phyloP scores from a whole-genome alignment of 2,888 invertebrate genomes.

The Melanotus villosus region DNA sequence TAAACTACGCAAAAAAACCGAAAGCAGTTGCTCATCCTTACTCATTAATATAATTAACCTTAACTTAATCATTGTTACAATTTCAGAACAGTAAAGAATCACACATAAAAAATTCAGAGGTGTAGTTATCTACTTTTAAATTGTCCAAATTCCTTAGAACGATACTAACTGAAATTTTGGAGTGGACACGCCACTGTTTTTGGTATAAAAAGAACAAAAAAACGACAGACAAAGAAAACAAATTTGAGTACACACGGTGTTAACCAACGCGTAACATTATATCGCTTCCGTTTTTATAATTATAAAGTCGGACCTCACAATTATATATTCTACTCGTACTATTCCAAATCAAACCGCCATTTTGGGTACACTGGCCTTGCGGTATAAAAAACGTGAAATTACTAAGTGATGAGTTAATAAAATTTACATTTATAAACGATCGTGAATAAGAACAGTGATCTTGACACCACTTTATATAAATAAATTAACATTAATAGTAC shows the following conservation, averaged over 20 bases:
- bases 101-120: too few relatives aligned
- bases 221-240: background rate
- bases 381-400: background rate
- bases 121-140: background rate
- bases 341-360: background rate
- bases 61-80: too few relatives aligned
- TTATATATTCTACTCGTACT: too few relatives aligned
- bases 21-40: too few relatives aligned
- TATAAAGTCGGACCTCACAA: too few relatives aligned
- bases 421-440: conserved; percentile 3
- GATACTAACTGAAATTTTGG: too few relatives aligned
- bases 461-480: background rate
- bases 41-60: too few relatives aligned
- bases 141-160: too few relatives aligned
- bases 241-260: background rate
- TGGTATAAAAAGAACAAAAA: background rate
- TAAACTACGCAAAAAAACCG: background rate
- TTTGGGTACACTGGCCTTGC: conserved; percentile 2
- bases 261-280: background rate
- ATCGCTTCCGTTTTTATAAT: too few relatives aligned
- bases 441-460: background rate
- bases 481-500: too few relatives aligned
- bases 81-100: too few relatives aligned
- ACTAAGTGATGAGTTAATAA: background rate
- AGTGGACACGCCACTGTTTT: background rate